A percentile compares a stretch with the other conserved stretches of the same genome.
Conservation (phyloP, 1,140 invertebrate genomes). For the Drosophila sechellia region DNA sequence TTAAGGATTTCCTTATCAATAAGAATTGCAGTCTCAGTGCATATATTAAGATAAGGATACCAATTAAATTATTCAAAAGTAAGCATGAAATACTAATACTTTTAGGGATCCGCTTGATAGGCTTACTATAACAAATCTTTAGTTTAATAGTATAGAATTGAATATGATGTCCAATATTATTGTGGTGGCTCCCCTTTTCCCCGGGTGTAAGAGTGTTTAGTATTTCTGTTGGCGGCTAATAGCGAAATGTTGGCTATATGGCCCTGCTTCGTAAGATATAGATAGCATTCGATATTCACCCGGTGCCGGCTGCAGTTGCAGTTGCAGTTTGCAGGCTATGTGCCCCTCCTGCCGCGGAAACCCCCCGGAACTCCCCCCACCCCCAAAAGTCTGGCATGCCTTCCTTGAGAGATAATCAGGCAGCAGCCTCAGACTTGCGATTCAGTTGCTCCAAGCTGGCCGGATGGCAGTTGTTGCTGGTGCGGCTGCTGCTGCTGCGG, state of each 20-base stretch:
- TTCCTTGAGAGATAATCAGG: slow-evolving; percentile 80
- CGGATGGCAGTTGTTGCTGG: slow-evolving; percentile 66
- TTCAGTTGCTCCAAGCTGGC: slow-evolving; percentile 57
- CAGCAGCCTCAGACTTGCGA: slow-evolving; percentile 50
- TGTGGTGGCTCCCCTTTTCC: slow-evolving; percentile 1
- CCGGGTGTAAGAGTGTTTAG: slow-evolving; percentile 29
- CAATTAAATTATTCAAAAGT: too few relatives aligned
- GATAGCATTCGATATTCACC: slow-evolving; percentile 79
- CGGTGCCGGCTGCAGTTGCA: slow-evolving; percentile 69
- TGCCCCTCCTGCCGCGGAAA: slow-evolving; percentile 2
- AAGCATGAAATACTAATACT: too few relatives aligned
- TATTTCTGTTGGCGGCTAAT: slow-evolving; percentile 78
- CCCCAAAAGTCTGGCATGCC: slow-evolving; percentile 57
- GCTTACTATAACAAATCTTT: too few relatives aligned
- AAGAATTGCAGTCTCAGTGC: neutral
- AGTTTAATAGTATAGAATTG: neutral
- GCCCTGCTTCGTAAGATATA: slow-evolving; percentile 80
- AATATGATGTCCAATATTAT: neutral
- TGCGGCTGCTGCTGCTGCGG: slow-evolving; percentile 40
- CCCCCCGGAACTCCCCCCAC: slow-evolving; percentile 1
- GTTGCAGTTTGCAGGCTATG: slow-evolving; percentile 33
- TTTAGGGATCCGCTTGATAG: too few relatives aligned
- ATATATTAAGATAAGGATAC: too few relatives aligned
- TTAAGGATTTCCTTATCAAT: neutral
- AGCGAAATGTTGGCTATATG: slow-evolving; percentile 81